Evolutionary conservation across 2,888 invertebrate genomes (phyloP).

Genomic region (Xylota sylvarum): DNA sequence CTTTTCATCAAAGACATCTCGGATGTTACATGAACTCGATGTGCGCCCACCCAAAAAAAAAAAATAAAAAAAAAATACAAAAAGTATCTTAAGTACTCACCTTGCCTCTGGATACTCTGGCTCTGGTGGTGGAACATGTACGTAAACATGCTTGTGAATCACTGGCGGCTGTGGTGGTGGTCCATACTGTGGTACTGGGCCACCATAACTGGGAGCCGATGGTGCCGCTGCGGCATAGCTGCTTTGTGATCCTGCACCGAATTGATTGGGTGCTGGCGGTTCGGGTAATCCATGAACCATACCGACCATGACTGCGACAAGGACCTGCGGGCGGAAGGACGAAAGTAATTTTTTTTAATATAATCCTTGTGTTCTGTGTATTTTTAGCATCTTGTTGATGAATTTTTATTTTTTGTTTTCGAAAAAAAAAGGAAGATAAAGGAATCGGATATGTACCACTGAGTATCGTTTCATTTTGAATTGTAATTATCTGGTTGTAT

Average conservation of each 20-base stretch:
- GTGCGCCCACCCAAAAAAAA: constrained; percentile 9
- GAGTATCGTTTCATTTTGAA: constrained; percentile 83
- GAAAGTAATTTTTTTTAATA: constrained; percentile 43
- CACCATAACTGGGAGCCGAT: constrained; percentile 86
- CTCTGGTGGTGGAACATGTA: constrained; percentile 95
- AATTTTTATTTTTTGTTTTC: not conserved
- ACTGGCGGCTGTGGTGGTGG: constrained; percentile 91
- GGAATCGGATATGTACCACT: constrained; percentile 80
- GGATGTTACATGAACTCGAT: not conserved
- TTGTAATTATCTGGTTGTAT: constrained; percentile 67
- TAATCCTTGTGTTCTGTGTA: constrained; percentile 26
- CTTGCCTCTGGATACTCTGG: constrained; percentile 90
- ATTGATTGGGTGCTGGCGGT: constrained; percentile 82
- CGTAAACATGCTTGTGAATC: constrained; percentile 95
- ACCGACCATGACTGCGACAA: constrained; percentile 81
- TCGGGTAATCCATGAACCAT: constrained; percentile 83
- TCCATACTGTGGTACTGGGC: constrained; percentile 88
- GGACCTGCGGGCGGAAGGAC: constrained; percentile 66
- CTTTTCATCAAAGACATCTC: constrained; percentile 39
- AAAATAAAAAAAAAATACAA: not conserved
- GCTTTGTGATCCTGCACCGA: constrained; percentile 81
- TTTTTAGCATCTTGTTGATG: constrained; percentile 1
- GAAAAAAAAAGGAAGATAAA: not conserved
- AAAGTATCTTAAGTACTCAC: constrained; percentile 81
- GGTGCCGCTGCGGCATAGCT: constrained; percentile 84